phyloP scores from a whole-genome alignment of 1,140 invertebrate genomes.

The Dinothrombium tinctorium region DNA sequence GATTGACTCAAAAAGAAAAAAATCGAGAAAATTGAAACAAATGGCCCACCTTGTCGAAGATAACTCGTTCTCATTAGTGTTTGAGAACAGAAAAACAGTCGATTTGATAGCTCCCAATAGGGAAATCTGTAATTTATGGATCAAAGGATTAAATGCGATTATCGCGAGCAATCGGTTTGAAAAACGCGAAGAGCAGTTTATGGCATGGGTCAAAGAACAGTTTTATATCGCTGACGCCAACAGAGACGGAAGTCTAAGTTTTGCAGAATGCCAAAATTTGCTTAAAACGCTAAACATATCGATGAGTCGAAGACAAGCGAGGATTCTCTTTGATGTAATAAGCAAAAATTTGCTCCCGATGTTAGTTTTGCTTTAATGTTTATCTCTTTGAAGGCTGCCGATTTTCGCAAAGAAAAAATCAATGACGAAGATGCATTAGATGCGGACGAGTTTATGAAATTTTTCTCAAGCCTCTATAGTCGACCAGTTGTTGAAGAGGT shows the following conservation, averaged over 20 bases:
- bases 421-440: neutral
- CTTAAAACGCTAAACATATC: no score
- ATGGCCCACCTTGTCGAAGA: neutral
- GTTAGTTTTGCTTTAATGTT: neutral
- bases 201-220: no score
- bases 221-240: no score
- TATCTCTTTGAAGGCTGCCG: neutral
- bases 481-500: neutral
- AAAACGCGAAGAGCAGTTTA: no score
- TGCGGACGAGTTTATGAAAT: neutral
- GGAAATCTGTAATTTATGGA: neutral
- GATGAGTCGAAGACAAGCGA: no score
- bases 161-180: no score
- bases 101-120: neutral
- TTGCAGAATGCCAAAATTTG: no score
- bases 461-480: neutral
- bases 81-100: neutral
- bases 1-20: neutral
- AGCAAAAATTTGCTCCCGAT: no score
- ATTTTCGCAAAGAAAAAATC: neutral
- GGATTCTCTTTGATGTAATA: neutral
- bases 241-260: no score
- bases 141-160: no score
- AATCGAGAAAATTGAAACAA: neutral
- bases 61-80: conserved; percentile 1